phyloP scores from a whole-genome alignment of 2,888 invertebrate species.

The Agonopterix heracliana region DNA sequence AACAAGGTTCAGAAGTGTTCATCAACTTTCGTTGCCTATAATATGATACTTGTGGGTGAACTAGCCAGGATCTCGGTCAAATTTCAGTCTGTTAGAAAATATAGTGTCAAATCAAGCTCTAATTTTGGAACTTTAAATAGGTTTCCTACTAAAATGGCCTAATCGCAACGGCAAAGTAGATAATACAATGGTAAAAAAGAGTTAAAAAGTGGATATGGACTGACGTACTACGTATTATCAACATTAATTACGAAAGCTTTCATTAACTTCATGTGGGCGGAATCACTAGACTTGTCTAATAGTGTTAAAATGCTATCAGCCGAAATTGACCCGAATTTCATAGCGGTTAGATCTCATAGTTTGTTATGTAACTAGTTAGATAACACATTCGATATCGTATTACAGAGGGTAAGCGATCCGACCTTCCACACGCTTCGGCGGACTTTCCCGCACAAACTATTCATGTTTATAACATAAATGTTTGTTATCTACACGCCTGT shows the following conservation, averaged over 20 bases:
- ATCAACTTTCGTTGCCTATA: too few relatives aligned
- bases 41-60: too few relatives aligned
- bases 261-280: slow-evolving; percentile 22
- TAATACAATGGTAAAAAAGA: too few relatives aligned
- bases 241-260: slow-evolving; percentile 49
- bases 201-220: too few relatives aligned
- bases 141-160: too few relatives aligned
- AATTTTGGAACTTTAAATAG: too few relatives aligned
- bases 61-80: too few relatives aligned
- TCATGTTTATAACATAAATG: background rate
- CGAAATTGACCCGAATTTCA: background rate
- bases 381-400: slow-evolving; percentile 57
- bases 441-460: slow-evolving; percentile 32
- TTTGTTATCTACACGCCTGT: slow-evolving; percentile 13
- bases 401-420: slow-evolving; percentile 58
- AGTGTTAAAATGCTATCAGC: background rate
- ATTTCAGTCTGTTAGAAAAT: too few relatives aligned
- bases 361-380: slow-evolving; percentile 31
- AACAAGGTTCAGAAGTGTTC: too few relatives aligned
- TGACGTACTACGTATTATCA: slow-evolving; percentile 16
- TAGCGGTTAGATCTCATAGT: background rate
- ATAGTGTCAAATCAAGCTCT: too few relatives aligned
- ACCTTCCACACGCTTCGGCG: slow-evolving; percentile 58
- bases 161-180: too few relatives aligned
- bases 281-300: background rate